Conservation (phyloP, 1,140 invertebrate species). For the Acromyrmex echinatior region DNA sequence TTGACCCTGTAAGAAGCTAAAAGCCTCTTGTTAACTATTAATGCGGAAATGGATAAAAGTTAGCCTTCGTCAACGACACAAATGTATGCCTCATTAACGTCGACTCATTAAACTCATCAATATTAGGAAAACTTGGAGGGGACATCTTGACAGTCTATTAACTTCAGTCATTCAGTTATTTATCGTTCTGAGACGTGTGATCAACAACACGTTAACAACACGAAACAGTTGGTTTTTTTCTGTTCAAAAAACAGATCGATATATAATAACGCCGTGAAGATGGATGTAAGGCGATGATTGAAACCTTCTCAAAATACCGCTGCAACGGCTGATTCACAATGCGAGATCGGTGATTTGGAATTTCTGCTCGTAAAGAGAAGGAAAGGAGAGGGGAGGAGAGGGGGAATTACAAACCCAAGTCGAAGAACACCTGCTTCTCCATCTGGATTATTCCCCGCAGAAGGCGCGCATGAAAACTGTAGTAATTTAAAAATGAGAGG, state of each 20-base stretch:
- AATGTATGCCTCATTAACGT: conserved; percentile 36
- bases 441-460: conserved; percentile 60
- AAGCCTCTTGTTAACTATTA: conserved; percentile 35
- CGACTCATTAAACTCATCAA: conserved; percentile 32
- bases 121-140: background rate
- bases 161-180: conserved; percentile 37
- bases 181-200: conserved; percentile 1
- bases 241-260: background rate
- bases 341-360: conserved; percentile 37
- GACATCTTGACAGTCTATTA: conserved; percentile 21
- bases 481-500: conserved; percentile 59
- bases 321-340: conserved; percentile 37
- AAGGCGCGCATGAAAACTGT: conserved; percentile 60
- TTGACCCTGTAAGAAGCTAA: conserved; percentile 26
- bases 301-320: background rate
- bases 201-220: too few species aligned
- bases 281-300: conserved; percentile 46
- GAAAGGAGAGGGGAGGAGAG: background rate
- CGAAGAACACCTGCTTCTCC: conserved; percentile 55
- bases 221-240: background rate
- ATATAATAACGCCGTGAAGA: conserved; percentile 28
- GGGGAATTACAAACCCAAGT: conserved; percentile 35
- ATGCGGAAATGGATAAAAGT: conserved; percentile 30
- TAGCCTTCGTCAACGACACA: conserved; percentile 19
- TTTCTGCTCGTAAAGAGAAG: conserved; percentile 5